A percentile compares a stretch with the other conserved stretches of the same genome.
Conservation (phyloP, 2,888 invertebrate genomes). For the Yponomeuta cagnagella region DNA sequence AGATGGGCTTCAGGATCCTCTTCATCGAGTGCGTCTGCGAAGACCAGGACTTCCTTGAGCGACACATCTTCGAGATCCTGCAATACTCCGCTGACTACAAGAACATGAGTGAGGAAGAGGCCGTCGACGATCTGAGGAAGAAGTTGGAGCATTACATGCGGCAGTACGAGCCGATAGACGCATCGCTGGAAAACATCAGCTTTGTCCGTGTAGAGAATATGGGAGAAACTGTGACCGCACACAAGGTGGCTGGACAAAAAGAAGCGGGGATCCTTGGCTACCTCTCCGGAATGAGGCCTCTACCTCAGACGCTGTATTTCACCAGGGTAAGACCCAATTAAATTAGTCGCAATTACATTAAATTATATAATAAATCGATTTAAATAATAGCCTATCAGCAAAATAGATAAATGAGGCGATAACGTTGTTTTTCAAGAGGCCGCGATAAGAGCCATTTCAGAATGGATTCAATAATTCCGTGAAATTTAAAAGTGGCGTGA, state of each 20-base stretch:
- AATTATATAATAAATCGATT: background rate
- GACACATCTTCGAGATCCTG: constrained; percentile 82
- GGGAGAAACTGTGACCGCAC: constrained; percentile 81
- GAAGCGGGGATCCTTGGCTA: constrained; percentile 92
- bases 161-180: constrained; percentile 87
- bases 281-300: constrained; percentile 88
- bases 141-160: constrained; percentile 90
- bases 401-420: background rate
- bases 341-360: background rate
- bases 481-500: background rate
- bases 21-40: constrained; percentile 96
- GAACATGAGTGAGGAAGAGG: constrained; percentile 84
- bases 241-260: constrained; percentile 84
- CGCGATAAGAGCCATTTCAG: background rate
- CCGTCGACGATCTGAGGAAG: constrained; percentile 86
- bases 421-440: background rate
- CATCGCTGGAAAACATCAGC: constrained; percentile 71
- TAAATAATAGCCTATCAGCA: background rate
- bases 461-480: background rate
- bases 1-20: constrained; percentile 88
- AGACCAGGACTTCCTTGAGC: constrained; percentile 74
- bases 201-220: constrained; percentile 70
- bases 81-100: constrained; percentile 91
- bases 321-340: constrained; percentile 81
- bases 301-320: constrained; percentile 91